These are phyloP conservation scores for Glareola pratincola DNA, from an alignment of 2,113 vertebrate species.

Conservation along the genomic window DNA sequence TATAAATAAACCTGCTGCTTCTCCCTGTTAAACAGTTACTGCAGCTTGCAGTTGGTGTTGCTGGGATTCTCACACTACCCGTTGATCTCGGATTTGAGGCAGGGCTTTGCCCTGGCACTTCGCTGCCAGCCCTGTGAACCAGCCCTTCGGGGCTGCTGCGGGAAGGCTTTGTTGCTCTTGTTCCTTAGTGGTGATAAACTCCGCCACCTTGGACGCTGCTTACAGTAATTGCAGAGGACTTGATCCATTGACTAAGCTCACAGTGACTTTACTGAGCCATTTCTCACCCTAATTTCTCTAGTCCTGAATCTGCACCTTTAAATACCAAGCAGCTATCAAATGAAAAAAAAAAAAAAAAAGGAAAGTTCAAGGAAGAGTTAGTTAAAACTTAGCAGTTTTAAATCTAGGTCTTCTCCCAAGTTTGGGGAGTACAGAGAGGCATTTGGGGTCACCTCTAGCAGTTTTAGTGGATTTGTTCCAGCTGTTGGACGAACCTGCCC, in stretches of 20 bases:
- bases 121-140: background rate
- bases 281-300: background rate
- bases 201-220: rapidly evolving
- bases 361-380: background rate
- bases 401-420: background rate
- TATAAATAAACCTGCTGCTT: background rate
- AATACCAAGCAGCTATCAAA: background rate
- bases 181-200: background rate
- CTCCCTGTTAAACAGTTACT: background rate
- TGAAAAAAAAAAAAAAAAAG: background rate
- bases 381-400: background rate
- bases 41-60: background rate
- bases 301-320: background rate
- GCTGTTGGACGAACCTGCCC: background rate
- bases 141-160: rapidly evolving
- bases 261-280: background rate
- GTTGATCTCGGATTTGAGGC: rapidly evolving
- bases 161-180: background rate
- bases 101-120: background rate
- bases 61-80: background rate
- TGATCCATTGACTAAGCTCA: background rate
- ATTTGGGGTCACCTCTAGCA: background rate
- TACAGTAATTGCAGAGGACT: background rate
- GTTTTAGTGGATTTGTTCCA: background rate
- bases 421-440: background rate